Evolutionary conservation across 2,888 invertebrate species (phyloP).

Genomic region (Petrolisthes manimaculis): DNA sequence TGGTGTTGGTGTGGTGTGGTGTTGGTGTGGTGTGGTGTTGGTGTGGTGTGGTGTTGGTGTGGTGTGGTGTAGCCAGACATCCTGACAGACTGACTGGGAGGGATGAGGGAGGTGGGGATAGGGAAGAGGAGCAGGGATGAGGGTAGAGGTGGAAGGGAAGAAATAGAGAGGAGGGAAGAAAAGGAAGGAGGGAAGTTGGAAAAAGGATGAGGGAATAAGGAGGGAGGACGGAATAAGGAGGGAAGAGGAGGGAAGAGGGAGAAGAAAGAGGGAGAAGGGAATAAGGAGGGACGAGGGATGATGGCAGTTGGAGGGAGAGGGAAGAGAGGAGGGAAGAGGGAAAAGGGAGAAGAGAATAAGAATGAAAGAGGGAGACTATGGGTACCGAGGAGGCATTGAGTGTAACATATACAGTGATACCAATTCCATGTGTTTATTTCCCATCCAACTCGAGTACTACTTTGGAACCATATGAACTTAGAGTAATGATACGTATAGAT

Average conservation of each 20-base stretch:
- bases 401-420: too few relatives aligned
- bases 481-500: too few relatives aligned
- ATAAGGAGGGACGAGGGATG: neutral
- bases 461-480: too few relatives aligned
- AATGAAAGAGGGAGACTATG: neutral
- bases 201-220: neutral
- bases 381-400: too few relatives aligned
- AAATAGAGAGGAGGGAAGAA: neutral
- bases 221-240: neutral
- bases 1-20: too few relatives aligned
- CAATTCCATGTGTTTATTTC: too few relatives aligned
- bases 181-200: neutral
- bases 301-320: neutral
- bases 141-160: neutral
- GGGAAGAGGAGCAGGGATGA: neutral
- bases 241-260: neutral
- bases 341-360: neutral
- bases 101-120: too few relatives aligned
- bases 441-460: too few relatives aligned
- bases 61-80: too few relatives aligned
- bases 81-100: too few relatives aligned
- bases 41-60: too few relatives aligned
- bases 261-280: neutral
- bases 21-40: too few relatives aligned
- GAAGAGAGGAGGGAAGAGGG: neutral